Base-by-base conservation (phyloP, 2,113 vertebrate species). In the Furnarius figulus region DNA sequence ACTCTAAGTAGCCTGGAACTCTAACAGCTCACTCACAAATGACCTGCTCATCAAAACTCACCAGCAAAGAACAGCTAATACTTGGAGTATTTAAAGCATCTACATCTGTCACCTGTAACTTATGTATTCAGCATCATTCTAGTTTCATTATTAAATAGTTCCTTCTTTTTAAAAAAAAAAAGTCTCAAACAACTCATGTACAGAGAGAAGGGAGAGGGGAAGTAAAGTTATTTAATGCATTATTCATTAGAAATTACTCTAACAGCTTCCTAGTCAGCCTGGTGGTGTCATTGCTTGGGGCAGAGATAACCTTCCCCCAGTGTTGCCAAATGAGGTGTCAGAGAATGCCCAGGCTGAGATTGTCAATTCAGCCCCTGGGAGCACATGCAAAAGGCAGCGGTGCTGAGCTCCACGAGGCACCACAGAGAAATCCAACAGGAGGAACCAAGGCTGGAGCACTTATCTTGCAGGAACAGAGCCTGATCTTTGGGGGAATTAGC, bases 401-500 rank as follows among this genome's bases (percentile, higher is more conserved):
- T 77, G 66, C 52, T 56, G 79, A 17, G 76, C 84, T 79, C 42
- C 52, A 71, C 56, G 67, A 62, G 42, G 56, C 39, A 20, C 58
- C 55, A 3, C 49, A 40, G 50, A 73, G 91, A 93, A 87, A 72
- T n/a, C 52, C 78, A 79, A 55, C 88, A 42, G 39, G 80, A 59
- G 85, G 91, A 87, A 93, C 89, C 85, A 89, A 91, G 82, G 49
- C 75, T 55, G 62, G 19, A 87, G 65, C 73, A 85, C 70, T 91
- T 87, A 94, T 85, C 95, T 90, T 92, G n/a, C 89, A 92, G 82
- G 65, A 87, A 49, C 91, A 92, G 86, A 84, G 73, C 70, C 70
- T 80, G 84, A 90, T 96, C 82, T 94, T 89, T 40, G 55, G 65
- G 61, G 83, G 89, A 95, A 90, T 94, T 92, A 92, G 65, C 88